Evolutionary conservation across 2,797 vertebrate genomes (phyloP).

Genomic region (Gymnoscopelus microlampas): DNA sequence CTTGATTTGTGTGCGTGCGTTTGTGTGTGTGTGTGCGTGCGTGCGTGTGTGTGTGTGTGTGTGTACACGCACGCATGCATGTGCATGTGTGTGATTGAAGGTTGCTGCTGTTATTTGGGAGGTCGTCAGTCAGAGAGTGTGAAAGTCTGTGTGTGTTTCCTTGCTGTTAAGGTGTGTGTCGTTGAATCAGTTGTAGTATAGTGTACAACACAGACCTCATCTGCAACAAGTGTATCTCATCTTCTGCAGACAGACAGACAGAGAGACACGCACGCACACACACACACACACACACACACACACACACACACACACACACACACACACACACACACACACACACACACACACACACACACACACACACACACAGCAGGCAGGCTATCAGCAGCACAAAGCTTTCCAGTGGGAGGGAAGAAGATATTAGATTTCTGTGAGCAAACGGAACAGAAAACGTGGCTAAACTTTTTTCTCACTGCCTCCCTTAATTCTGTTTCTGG

Average conservation of each 20-base stretch:
- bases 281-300: background rate
- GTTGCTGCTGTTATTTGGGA: too few species aligned
- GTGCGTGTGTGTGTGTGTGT: background rate
- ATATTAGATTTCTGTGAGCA: slow-evolving; percentile 28
- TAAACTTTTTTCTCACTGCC: slow-evolving; percentile 15
- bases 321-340: background rate
- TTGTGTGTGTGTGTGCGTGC: background rate
- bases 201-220: background rate
- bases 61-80: too few species aligned
- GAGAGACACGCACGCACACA: background rate
- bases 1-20: background rate
- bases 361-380: slow-evolving; percentile 12
- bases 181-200: background rate
- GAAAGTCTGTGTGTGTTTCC: background rate
- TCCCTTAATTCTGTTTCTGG: slow-evolving; percentile 26
- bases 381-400: slow-evolving; percentile 31
- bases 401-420: slow-evolving; percentile 25
- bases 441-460: slow-evolving; percentile 2
- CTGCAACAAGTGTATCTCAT: slow-evolving; percentile 8
- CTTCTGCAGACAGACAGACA: slow-evolving; percentile 3
- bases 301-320: background rate
- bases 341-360: too few species aligned
- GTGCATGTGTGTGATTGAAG: too few species aligned
- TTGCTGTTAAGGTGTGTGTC: slow-evolving; percentile 8
- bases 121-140: background rate